Percentiles rank a stretch among this genome's conserved stretches.
Conservation (phyloP, 1,140 invertebrate species). For the Telenomus remus region DNA sequence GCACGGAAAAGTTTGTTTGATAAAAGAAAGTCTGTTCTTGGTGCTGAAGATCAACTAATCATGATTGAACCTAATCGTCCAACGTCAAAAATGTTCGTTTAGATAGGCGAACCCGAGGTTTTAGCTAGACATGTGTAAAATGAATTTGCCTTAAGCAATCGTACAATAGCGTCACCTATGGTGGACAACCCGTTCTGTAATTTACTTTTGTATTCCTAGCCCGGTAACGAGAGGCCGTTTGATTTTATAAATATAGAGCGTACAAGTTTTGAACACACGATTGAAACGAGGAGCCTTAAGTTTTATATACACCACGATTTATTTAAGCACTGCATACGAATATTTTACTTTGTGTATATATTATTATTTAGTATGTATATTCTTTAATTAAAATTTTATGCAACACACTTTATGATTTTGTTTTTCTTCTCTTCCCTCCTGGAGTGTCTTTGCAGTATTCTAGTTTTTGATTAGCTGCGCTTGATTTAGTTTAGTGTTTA, state of each 20-base stretch:
- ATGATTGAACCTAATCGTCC: too few relatives aligned
- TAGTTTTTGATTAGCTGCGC: constrained; percentile 17
- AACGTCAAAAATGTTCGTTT: too few relatives aligned
- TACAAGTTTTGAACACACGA: not conserved
- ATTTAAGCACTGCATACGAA: constrained; percentile 43
- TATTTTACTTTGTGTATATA: constrained; percentile 71
- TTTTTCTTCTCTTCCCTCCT: constrained; percentile 65
- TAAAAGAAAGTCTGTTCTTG: not conserved
- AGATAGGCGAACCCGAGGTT: too few relatives aligned
- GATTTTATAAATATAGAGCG: too few relatives aligned
- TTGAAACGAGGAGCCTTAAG: constrained; percentile 17
- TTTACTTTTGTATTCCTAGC: too few relatives aligned
- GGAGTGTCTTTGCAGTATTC: constrained; percentile 23
- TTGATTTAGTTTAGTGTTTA: constrained; percentile 11
- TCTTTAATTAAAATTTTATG: constrained; percentile 73
- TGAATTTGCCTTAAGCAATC: too few relatives aligned
- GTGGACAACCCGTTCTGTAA: too few relatives aligned
- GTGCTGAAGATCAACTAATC: constrained; percentile 1
- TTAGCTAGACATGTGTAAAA: too few relatives aligned
- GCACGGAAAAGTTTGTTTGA: too few relatives aligned
- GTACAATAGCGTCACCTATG: too few relatives aligned
- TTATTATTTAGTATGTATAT: constrained; percentile 73
- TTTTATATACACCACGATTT: constrained; percentile 37
- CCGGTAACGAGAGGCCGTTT: too few relatives aligned
- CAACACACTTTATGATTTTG: constrained; percentile 70